A percentile compares a stretch with the other conserved stretches of the same genome.
These are phyloP conservation scores for Acrossocheilus wenchowensis DNA, from an alignment of 2,797 vertebrate species.

Conservation along the genomic window DNA sequence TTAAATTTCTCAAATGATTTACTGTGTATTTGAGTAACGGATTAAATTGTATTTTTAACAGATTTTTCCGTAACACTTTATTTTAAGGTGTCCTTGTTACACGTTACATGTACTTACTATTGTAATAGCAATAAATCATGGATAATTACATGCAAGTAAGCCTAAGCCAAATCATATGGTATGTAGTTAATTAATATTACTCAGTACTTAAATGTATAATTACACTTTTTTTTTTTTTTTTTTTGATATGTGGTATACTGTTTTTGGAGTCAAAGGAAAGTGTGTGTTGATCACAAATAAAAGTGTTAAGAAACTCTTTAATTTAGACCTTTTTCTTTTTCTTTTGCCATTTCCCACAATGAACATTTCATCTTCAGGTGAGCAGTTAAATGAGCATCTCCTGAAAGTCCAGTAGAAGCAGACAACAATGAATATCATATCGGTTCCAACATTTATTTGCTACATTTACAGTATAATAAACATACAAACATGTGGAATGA, in stretches of 20 bases:
- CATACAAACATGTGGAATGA: not conserved
- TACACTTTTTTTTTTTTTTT: too few relatives aligned
- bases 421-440: not conserved
- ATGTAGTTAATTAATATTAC: too few relatives aligned
- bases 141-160: too few relatives aligned
- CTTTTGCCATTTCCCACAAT: not conserved
- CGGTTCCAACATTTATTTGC: not conserved
- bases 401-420: not conserved
- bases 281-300: not conserved
- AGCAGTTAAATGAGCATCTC: not conserved
- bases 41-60: too few relatives aligned
- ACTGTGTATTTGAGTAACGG: not conserved
- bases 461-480: not conserved
- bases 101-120: too few relatives aligned
- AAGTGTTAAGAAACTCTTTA: not conserved
- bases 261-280: not conserved
- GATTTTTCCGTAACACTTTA: not conserved
- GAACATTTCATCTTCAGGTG: not conserved
- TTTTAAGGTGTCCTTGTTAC: too few relatives aligned
- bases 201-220: too few relatives aligned
- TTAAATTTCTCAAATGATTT: not conserved
- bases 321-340: slow-evolving; percentile 15
- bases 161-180: too few relatives aligned
- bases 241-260: not conserved
- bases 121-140: too few relatives aligned